Base-by-base conservation (phyloP, 2,797 vertebrate species). In the Trichosurus vulpecula region DNA sequence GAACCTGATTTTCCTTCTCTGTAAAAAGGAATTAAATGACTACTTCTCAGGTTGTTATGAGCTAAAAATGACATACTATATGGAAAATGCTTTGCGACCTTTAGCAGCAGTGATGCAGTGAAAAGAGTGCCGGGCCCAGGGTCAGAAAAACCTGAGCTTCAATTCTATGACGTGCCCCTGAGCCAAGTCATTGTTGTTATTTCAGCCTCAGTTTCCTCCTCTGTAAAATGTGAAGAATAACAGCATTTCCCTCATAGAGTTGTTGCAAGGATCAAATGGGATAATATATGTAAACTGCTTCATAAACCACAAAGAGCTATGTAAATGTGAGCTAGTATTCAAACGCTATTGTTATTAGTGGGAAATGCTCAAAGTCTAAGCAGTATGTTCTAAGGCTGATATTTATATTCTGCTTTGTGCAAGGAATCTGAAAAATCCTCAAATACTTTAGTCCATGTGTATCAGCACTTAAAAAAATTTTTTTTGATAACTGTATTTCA, bases 371-470 rank as follows among this genome's bases (percentile, higher is more conserved):
- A 27, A 51, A 27, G 41, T 41, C 5, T 41, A 66, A 66, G 61
- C 14, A 66, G 35, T 0, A 47, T 9, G n/a, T 41, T 47, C 74
- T 81, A 27, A 51, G 96, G 87, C 91, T 94, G 52, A 19, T 29
- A 54, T 91, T 97, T 95, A 94, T 93, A 97, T 54, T 54, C 91
- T 12, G 53, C 91, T 96, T 96, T 97, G 95, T 96, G 52, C 52
- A 93, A 94, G 61, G 6, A 94, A 92, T 94, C 57, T 94, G 91
- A 74, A 81, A 92, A 93, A 41, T 41, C 58, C 9, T 66, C 12
- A 66, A 90, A 61, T n/a, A 54, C 81, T 96, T 96, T 96, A 96
- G 92, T 97, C 96, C 97, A 95, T n/a, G 90, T 93, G 27, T 87
- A 87, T 1, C 9, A 25, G 19, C 6, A 74, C 29, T 66, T 66